Base-by-base conservation (phyloP, 2,113 vertebrate species). In the Eira barbara region DNA sequence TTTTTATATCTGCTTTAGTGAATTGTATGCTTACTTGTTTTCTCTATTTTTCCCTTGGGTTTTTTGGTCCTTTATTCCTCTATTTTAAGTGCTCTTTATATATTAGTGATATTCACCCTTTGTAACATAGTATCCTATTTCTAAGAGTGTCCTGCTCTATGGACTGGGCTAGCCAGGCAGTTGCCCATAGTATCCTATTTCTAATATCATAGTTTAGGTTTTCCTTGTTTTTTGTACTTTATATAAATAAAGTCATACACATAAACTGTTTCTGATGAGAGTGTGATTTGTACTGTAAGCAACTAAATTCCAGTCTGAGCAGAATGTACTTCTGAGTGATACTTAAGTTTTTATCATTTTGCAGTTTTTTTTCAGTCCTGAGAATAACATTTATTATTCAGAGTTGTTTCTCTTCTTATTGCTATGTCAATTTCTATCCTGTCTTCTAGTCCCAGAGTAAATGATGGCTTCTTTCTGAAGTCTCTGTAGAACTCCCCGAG, bases 301-400 rank as follows among this genome's bases (percentile, higher is more conserved):
- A 79, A 27, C 45, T 85, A 27, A 93, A 13, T 89, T 78, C 45
- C 45, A 63, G 42, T 92, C 42, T 10, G 13, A 93, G 61, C 18
- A 90, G 79, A 80, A 55, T 92, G 92, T 92, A 31, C 34, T 82
- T 84, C 69, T 89, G 25, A n/a, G n/a, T 67, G 78, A n/a, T 95
- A 39, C 20, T 84, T 79, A 71, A 42, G 17, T 89, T 85, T 73
- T 73, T 93, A 0, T 90, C 25, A 55, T 65, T 93, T 63, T 36
- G 6, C 39, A 78, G 31, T 39, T 63, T 73, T 89, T 81, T 76
- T 80, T 71, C 47, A 80, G 45, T 83, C 14, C 52, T 10, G 52
- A 63, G 59, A 63, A 42, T 74, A 47, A 55, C 63, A 15, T 55
- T 92, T 42, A 57, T 25, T 45, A 57, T 93, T 93, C 47, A 67